Evolutionary conservation across 2,113 vertebrate species (phyloP), one percentile per base, ranked within the genome.

Genomic region (Calyptomena viridis): DNA sequence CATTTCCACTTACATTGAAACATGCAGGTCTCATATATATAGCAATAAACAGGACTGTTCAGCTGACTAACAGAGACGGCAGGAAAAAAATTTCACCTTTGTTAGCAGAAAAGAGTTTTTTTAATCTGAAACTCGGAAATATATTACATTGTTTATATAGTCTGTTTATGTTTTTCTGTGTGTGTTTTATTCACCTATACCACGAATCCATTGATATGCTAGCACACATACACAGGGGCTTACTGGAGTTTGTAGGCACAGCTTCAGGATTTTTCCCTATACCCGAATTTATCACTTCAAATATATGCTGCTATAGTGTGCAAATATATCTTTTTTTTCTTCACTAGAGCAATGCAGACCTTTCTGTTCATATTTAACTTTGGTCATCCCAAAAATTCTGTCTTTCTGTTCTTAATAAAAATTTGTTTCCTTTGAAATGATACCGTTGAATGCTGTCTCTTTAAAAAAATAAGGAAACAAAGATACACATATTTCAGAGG

Each of bases 1-100:
- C 95, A 96, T 92, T 95, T 93, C 88, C 93, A 95, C 92, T 97
- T 95, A 94, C 94, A 87, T 1, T 90, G 93, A 92, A 96, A 96
- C 86, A 92, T 67, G 94, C 85, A 92, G 75, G 93, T 95, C 75
- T 95, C 91, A 87, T 83, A 92, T 89, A 84, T 5, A 24, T 79
- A 74, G 88, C 69, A 94, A 94, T 96, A 94, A 96, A 94, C 92
- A 94, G 90, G 47, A 85, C 88, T 80, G 47, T 79, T 95, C 92
- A 91, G 88, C 90, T 96, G 93, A 80, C 67, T 89, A 77, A 73
- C 88, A 93, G 90, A 96, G 83, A 75, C 31, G 76, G 76, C 80
- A 87, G 39, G 33, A 12, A 28, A 85, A 72, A 66, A 75, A 64
- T 22, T 3, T 37, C 76, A 91, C 68, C 87, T 94, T 92, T 94